phyloP scores from a whole-genome alignment of 2,888 invertebrate genomes.

The Pachliopta kotzebuea region DNA sequence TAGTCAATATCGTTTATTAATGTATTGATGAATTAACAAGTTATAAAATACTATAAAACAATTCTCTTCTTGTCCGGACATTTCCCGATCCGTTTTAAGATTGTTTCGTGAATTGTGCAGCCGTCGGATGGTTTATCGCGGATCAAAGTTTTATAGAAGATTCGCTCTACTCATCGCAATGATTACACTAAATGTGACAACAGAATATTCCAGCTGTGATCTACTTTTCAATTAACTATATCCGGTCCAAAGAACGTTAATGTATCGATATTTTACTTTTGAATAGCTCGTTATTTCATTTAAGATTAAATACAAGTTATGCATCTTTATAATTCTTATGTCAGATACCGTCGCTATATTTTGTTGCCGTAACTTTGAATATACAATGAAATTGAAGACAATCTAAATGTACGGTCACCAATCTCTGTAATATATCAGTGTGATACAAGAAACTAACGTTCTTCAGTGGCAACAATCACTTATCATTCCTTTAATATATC shows the following conservation, averaged over 20 bases:
- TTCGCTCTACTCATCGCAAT: constrained; percentile 29
- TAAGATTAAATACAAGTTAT: neutral
- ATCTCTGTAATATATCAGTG: no score
- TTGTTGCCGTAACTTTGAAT: neutral
- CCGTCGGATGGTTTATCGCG: constrained; percentile 32
- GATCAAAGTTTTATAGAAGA: constrained; percentile 39
- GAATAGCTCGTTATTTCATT: neutral
- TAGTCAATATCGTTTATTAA: neutral
- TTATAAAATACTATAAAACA: neutral
- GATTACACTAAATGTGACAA: constrained; percentile 30
- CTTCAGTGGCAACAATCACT: no score
- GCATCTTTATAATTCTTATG: neutral
- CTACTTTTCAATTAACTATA: neutral
- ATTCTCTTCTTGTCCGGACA: constrained; percentile 34
- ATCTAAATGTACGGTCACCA: no score
- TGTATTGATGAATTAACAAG: neutral
- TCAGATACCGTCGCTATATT: neutral
- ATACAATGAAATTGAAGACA: no score
- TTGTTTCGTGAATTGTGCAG: constrained; percentile 51
- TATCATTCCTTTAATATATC: no score
- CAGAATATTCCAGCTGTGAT: constrained; percentile 14
- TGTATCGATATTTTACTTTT: neutral
- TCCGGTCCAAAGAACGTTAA: neutral
- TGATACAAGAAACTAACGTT: no score
- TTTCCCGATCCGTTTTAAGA: constrained; percentile 52